Conservation (phyloP, 1,140 invertebrate genomes). For the Armadillidium nasatum region DNA sequence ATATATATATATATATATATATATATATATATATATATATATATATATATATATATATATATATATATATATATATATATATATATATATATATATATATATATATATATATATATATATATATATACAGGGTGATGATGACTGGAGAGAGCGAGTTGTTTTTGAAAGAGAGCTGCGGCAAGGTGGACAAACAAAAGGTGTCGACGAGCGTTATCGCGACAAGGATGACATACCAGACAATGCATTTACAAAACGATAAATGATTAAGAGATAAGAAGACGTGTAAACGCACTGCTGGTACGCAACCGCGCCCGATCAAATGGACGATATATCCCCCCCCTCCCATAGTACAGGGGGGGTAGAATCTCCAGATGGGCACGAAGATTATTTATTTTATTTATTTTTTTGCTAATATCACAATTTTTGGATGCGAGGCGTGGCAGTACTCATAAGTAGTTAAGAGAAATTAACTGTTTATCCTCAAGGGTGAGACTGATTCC, state of each 20-base stretch:
- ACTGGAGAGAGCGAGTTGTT: too few relatives aligned
- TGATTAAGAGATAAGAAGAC: neutral
- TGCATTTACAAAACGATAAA: neutral
- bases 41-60: conserved; percentile 6
- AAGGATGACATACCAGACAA: conserved; percentile 9
- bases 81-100: conserved; percentile 11
- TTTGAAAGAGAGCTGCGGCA: neutral
- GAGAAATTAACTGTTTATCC: too few relatives aligned
- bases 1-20: too few relatives aligned
- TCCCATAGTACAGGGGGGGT: neutral
- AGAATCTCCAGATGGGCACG: neutral
- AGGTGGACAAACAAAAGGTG: neutral
- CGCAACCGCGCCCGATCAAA: neutral
- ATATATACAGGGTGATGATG: too few relatives aligned
- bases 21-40: conserved; percentile 1
- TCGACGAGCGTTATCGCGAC: neutral
- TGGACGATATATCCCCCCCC: neutral
- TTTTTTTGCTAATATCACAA: too few relatives aligned
- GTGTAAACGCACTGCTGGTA: conserved; percentile 6
- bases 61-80: conserved; percentile 2
- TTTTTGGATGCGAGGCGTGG: too few relatives aligned
- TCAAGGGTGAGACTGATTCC: too few relatives aligned
- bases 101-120: too few relatives aligned
- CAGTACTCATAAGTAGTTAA: too few relatives aligned
- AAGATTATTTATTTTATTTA: neutral